A percentile compares a stretch with the other conserved stretches of the same genome.
Evolutionary conservation across 1,140 invertebrate species (phyloP).

Genomic region (Eufriesea mexicana): DNA sequence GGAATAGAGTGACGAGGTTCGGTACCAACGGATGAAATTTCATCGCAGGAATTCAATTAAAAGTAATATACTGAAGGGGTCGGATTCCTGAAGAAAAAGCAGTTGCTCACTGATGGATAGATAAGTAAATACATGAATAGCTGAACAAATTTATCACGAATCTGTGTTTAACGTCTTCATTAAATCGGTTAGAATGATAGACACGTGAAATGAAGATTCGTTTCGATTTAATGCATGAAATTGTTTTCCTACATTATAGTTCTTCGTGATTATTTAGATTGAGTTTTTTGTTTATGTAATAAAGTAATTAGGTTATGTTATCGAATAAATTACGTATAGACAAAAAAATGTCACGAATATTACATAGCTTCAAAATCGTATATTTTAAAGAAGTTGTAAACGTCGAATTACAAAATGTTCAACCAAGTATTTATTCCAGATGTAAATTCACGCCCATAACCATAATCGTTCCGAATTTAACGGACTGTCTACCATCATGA

Average conservation of each 20-base stretch:
- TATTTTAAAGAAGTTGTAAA: background rate
- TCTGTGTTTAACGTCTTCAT: conserved; percentile 45
- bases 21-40: conserved; percentile 76
- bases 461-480: conserved; percentile 3
- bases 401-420: background rate
- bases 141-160: conserved; percentile 55
- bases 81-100: conserved; percentile 47
- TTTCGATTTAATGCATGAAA: background rate
- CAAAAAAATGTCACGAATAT: background rate
- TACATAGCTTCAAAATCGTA: too few species aligned
- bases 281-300: background rate
- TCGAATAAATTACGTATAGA: too few species aligned
- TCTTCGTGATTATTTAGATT: background rate
- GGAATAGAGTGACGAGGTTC: conserved; percentile 28
- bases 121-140: conserved; percentile 54
- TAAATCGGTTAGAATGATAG: background rate
- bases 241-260: background rate
- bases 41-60: conserved; percentile 80
- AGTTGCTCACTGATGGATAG: conserved; percentile 55
- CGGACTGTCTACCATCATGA: background rate
- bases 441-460: background rate
- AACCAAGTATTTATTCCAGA: background rate
- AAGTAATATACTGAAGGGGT: conserved; percentile 73
- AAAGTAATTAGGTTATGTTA: background rate
- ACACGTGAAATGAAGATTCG: background rate